Base-by-base conservation (phyloP, 1,140 invertebrate species). In the Monochamus saltuarius region DNA sequence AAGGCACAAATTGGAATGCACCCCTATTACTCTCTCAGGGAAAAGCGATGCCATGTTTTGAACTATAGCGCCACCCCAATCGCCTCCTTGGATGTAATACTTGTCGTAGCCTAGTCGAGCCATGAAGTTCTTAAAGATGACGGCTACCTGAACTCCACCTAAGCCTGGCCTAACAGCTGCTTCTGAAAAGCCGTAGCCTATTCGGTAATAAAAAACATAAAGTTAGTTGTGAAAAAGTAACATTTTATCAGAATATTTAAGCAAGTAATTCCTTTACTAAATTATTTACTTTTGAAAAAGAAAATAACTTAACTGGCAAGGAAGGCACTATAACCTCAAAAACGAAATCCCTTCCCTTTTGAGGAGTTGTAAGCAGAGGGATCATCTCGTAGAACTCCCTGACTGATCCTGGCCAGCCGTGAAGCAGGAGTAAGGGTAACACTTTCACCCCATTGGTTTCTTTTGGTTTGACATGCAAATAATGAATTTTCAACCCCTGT, bases 361-460 rank as follows among this genome's bases (percentile, higher is more conserved):
- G 75, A 4, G 84, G 78, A 1, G 80, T 82, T 0, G 83, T 89
- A 1, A 71, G 93, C 34, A 89, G 35, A 0, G 90, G 91, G 56
- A 94, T 87, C 0, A 92, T 80, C 70, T 92, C 88, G 65, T 91
- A 89, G 74, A 95, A 96, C 74, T 97, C 92, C 7, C 89, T 79
- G 2, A 95, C 81, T 0, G 89, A 91, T 22, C 94, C 92, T 2
- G 95, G 94, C 94, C 94, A 97, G 14, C 94, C 94, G 70, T 97
- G 94, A 2, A 92, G 68, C 1, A 97, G 34, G 0, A 96, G 66
- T 17, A 94, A 46, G 0, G 91, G 90, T 3, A 89, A 72, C 93
- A 87, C 1, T 89, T 91, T 83, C 87, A 89, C 0, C 86, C 83
- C 8, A 86, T 89, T 70, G 94, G 94, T 76, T 96, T 96, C 73